Conservation (phyloP, 1,140 invertebrate genomes). For the Apis cerana region DNA sequence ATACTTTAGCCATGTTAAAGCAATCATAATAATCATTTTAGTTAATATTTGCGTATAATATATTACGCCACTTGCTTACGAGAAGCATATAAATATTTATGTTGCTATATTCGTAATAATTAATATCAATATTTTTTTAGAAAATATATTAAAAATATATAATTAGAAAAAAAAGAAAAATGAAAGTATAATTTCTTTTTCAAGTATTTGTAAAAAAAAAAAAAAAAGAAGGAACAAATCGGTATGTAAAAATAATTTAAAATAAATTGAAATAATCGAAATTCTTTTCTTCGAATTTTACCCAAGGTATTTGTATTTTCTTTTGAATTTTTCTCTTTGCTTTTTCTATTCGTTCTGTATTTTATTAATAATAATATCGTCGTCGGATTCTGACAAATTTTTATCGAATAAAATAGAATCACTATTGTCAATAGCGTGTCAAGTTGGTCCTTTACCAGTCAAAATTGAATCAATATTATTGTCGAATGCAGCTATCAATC, state of each 20-base stretch:
- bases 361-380: conserved; percentile 27
- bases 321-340: no score
- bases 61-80: neutral
- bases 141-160: no score
- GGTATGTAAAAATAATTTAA: neutral
- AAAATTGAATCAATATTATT: conserved; percentile 59
- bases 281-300: neutral
- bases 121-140: no score
- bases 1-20: neutral
- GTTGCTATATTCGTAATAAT: neutral
- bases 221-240: no score
- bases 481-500: conserved; percentile 57
- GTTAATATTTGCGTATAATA: neutral
- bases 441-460: conserved; percentile 32
- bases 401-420: conserved; percentile 1
- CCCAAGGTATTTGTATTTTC: neutral
- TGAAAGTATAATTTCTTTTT: neutral
- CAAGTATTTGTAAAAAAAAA: neutral
- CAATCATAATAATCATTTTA: neutral
- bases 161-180: no score
- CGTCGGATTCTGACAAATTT: neutral
- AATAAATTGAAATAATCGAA: neutral
- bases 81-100: neutral
- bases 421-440: conserved; percentile 19
- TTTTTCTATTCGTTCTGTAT: neutral